Evolutionary conservation across 2,797 vertebrate genomes (phyloP).

Genomic region (Tangara arthus): DNA sequence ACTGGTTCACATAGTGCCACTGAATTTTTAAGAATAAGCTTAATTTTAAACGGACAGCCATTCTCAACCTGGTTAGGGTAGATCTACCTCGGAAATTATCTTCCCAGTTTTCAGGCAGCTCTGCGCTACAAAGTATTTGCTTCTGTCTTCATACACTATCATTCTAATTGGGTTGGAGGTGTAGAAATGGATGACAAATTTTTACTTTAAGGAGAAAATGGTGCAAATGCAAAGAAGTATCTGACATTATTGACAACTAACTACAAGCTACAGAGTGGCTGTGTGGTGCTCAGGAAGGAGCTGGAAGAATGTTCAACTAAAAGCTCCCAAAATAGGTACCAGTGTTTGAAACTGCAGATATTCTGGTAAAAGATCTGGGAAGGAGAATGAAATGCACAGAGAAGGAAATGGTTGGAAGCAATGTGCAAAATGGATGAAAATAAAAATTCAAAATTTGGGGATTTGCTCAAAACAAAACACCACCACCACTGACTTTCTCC

Average conservation of each 20-base stretch:
- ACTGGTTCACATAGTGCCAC: not conserved
- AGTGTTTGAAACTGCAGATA: not conserved
- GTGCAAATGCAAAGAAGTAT: not conserved
- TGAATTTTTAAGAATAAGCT: not conserved
- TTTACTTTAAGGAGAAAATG: not conserved
- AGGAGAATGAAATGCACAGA: not conserved
- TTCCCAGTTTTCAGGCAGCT: not conserved
- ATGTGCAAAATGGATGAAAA: not conserved
- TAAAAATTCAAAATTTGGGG: not conserved
- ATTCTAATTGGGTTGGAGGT: not conserved
- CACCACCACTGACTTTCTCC: fast-evolving
- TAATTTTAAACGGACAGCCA: not conserved
- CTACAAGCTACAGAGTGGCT: not conserved
- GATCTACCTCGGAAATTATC: not conserved
- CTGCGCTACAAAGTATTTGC: not conserved
- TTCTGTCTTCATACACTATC: not conserved
- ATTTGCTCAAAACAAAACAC: not conserved
- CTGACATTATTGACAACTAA: not conserved
- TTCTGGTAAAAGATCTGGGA: not conserved
- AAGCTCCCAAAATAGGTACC: not conserved
- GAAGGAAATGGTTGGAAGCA: not conserved
- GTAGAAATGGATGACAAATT: not conserved
- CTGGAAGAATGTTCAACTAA: not conserved
- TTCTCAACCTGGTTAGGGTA: not conserved
- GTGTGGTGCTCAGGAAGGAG: not conserved